Conservation (phyloP, 2,888 invertebrate species). For the Agriopis marginaria region DNA sequence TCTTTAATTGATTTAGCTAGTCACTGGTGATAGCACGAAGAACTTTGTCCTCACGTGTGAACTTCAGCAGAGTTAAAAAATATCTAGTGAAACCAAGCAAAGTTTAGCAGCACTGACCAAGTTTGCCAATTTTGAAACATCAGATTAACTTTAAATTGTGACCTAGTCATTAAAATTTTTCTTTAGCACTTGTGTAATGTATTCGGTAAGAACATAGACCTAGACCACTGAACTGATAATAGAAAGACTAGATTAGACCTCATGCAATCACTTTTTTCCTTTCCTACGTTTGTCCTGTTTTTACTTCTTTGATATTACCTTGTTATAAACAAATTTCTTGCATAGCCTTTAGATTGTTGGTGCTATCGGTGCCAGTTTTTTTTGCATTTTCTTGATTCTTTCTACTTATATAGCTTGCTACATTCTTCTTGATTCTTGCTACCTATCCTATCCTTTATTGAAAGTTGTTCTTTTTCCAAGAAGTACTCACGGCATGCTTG, state of each 20-base stretch:
- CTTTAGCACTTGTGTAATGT: neutral
- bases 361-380: neutral
- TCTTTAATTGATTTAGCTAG: conserved; percentile 1
- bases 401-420: neutral
- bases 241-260: neutral
- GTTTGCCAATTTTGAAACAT: neutral
- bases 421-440: neutral
- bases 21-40: neutral
- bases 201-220: neutral
- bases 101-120: neutral
- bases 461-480: neutral
- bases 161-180: neutral
- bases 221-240: neutral
- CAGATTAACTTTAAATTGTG: neutral
- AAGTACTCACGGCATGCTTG: neutral
- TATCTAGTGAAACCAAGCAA: neutral
- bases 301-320: neutral
- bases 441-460: neutral
- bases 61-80: neutral
- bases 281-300: neutral
- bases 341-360: neutral
- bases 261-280: neutral
- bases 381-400: neutral
- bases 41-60: neutral
- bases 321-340: neutral